phyloP scores from a whole-genome alignment of 2,888 invertebrate species.

The Sinodicranocentrus sp. region DNA sequence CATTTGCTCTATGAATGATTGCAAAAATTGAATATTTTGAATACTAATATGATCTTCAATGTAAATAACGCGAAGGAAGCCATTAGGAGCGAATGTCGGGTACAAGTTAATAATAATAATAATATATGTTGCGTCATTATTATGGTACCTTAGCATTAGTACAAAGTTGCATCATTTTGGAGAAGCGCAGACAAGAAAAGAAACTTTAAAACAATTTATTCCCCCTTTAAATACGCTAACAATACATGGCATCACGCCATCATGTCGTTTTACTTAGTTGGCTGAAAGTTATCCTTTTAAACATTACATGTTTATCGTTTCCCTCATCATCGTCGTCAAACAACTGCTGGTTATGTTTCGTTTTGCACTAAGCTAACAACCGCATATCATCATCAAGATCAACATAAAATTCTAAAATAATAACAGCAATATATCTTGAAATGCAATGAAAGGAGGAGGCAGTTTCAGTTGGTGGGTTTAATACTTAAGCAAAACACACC shows the following conservation, averaged over 20 bases:
- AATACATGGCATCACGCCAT: conserved; percentile 18
- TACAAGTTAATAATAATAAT: too few species aligned
- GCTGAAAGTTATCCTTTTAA: not conserved
- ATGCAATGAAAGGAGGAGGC: too few species aligned
- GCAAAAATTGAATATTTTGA: too few species aligned
- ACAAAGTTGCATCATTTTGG: not conserved
- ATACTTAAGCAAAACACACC: not conserved
- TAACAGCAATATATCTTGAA: not conserved
- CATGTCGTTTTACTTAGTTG: conserved; percentile 1
- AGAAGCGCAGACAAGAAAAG: not conserved
- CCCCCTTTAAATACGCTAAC: not conserved
- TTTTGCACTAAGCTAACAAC: not conserved
- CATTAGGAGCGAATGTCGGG: too few species aligned
- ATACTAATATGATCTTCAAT: too few species aligned
- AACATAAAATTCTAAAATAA: not conserved
- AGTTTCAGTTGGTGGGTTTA: not conserved
- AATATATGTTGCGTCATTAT: not conserved
- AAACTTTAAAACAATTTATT: not conserved
- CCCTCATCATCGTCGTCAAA: conserved; percentile 18
- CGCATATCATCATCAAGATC: conserved; percentile 8
- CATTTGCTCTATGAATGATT: too few species aligned
- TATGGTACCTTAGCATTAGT: not conserved
- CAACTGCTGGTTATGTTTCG: too few species aligned
- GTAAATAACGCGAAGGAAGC: too few species aligned
- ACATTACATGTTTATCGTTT: conserved; percentile 13